Percentiles rank a stretch among this genome's conserved stretches.
Evolutionary conservation across 2,888 invertebrate species (phyloP).

Genomic region (Macrosiphum euphorbiae): DNA sequence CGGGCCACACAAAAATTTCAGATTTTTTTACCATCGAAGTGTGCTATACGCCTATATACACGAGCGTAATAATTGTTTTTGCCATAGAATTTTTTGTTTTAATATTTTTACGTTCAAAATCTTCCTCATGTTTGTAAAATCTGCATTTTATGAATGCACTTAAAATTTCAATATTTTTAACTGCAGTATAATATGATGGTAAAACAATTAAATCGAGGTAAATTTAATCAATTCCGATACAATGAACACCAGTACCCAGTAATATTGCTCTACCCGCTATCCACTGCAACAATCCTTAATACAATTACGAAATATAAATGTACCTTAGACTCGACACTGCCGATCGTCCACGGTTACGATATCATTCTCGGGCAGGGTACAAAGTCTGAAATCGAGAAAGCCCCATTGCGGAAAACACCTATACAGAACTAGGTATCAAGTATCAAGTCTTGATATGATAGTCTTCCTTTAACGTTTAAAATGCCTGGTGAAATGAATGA

Average conservation of each 20-base stretch:
- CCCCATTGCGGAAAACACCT: neutral
- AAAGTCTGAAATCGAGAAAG: neutral
- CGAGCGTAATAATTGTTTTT: neutral
- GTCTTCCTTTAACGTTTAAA: neutral
- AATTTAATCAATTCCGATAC: neutral
- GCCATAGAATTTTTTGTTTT: neutral
- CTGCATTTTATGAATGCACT: neutral
- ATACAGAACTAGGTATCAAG: neutral
- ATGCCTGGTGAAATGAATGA: neutral
- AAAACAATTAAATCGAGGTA: neutral
- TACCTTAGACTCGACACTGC: neutral
- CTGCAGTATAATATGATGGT: neutral
- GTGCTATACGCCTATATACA: neutral
- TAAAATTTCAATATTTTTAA: too few species aligned
- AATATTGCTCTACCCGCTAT: neutral
- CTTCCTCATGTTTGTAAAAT: neutral
- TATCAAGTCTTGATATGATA: too few species aligned
- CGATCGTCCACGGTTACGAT: neutral
- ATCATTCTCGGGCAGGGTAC: neutral
- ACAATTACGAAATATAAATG: neutral
- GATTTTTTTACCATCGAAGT: neutral
- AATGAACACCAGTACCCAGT: neutral
- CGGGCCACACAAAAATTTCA: neutral
- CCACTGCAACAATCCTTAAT: neutral
- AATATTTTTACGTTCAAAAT: neutral